Conservation (phyloP, 2,888 invertebrate species). For the Nesidiocoris tenuis region DNA sequence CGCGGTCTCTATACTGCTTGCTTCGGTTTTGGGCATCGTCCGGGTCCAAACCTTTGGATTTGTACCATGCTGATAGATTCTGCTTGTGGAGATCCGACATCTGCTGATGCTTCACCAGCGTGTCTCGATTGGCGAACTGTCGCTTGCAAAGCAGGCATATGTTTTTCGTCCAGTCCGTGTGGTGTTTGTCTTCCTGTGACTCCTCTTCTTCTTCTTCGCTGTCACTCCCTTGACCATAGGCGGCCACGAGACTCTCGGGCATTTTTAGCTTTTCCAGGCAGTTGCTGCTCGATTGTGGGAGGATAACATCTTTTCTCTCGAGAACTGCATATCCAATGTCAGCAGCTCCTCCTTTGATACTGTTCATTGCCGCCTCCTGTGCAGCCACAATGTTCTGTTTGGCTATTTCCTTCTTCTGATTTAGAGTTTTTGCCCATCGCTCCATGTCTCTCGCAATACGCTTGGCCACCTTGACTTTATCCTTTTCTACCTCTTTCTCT, state of each 20-base stretch:
- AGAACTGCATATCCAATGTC: conserved; percentile 92
- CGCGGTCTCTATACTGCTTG: conserved; percentile 82
- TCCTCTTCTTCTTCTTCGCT: conserved; percentile 65
- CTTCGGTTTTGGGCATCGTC: conserved; percentile 57
- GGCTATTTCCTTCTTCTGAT: conserved; percentile 84
- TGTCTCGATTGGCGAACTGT: conserved; percentile 87
- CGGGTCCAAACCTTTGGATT: conserved; percentile 56
- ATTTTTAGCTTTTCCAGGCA: conserved; percentile 37
- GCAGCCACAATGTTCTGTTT: conserved; percentile 52
- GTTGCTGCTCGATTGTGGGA: conserved; percentile 42
- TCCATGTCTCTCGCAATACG: conserved; percentile 95
- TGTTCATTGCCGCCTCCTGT: conserved; percentile 58
- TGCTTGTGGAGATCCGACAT: conserved; percentile 93
- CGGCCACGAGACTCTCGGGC: conserved; percentile 63
- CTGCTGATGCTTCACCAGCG: conserved; percentile 84
- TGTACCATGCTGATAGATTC: conserved; percentile 65
- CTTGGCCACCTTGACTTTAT: conserved; percentile 95
- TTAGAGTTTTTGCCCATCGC: conserved; percentile 94
- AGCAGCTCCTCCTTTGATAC: conserved; percentile 59
- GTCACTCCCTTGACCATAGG: conserved; percentile 73
- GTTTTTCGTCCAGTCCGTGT: conserved; percentile 81
- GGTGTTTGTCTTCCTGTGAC: conserved; percentile 56
- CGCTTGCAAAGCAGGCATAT: conserved; percentile 94
- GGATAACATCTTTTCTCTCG: conserved; percentile 66
- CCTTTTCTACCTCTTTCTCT: conserved; percentile 67